Evolutionary conservation across 53 echinoderm and acorn worm genomes (phyloP).

Genomic region (Henricia sp.): DNA sequence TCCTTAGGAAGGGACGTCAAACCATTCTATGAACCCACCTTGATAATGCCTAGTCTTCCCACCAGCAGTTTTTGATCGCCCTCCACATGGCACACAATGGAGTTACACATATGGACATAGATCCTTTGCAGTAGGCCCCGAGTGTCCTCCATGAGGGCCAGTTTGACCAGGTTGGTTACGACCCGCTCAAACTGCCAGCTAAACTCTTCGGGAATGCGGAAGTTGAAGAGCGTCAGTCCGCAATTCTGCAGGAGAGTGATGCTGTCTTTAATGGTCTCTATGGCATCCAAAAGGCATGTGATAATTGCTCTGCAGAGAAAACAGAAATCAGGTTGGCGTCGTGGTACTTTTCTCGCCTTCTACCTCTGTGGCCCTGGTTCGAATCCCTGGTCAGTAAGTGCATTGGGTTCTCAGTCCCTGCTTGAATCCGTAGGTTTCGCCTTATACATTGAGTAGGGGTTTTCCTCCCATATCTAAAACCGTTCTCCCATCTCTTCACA

Average conservation of each 20-base stretch:
- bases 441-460: no score
- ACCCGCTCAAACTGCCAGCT: slow-evolving; percentile 90
- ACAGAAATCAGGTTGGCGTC: no score
- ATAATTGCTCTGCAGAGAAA: slow-evolving; percentile 70
- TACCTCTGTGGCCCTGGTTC: no score
- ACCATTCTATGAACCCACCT: slow-evolving; percentile 83
- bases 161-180: slow-evolving; percentile 78
- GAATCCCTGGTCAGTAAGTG: no score
- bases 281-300: slow-evolving; percentile 80
- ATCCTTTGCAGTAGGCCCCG: slow-evolving; percentile 87
- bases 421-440: no score
- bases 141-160: slow-evolving; percentile 78
- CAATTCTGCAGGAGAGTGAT: slow-evolving; percentile 92
- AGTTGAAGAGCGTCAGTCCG: slow-evolving; percentile 94
- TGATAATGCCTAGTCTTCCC: slow-evolving; percentile 84
- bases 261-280: slow-evolving; percentile 79
- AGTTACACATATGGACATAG: slow-evolving; percentile 98
- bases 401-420: no score
- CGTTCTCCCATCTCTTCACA: background rate
- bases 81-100: slow-evolving; percentile 97
- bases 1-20: background rate
- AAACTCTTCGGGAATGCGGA: slow-evolving; percentile 87
- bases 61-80: slow-evolving; percentile 90
- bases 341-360: no score
- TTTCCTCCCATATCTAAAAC: no score